phyloP scores from a whole-genome alignment of 2,797 vertebrate genomes.

The Stomatorhinus walkeri region DNA sequence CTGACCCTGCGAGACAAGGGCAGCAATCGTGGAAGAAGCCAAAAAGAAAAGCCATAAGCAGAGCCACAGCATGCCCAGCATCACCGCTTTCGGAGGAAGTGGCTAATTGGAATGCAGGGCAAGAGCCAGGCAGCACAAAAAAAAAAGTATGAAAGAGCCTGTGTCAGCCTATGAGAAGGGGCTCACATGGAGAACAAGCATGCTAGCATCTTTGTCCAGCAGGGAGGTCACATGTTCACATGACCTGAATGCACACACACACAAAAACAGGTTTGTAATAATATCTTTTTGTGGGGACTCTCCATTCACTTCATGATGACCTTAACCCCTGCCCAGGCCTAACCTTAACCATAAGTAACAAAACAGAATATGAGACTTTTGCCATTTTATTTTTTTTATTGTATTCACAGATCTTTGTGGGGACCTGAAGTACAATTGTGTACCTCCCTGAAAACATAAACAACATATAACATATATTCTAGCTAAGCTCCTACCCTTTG shows the following conservation, averaged over 20 bases:
- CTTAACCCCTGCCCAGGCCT: not conserved
- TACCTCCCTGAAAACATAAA: not conserved
- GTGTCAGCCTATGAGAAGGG: not conserved
- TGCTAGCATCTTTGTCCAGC: not conserved
- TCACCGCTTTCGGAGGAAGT: not conserved
- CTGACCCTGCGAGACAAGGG: not conserved
- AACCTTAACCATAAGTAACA: not conserved
- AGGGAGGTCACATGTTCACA: not conserved
- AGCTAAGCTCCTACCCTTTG: not conserved
- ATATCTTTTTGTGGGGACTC: not conserved
- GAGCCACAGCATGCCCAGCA: not conserved
- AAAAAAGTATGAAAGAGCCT: not conserved
- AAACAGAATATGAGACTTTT: not conserved
- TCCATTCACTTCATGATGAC: not conserved
- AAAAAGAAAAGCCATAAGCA: not conserved
- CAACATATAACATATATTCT: not conserved
- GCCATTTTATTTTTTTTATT: not conserved
- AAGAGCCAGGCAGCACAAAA: not conserved
- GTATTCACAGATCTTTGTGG: not conserved
- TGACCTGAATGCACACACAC: not conserved
- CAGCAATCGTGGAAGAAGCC: not conserved
- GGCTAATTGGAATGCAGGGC: slow-evolving; percentile 11
- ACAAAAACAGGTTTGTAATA: not conserved
- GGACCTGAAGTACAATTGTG: not conserved
- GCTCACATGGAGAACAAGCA: not conserved